Evolutionary conservation across 2,888 invertebrate genomes (phyloP).

Genomic region (Drosophila aldrichi): DNA sequence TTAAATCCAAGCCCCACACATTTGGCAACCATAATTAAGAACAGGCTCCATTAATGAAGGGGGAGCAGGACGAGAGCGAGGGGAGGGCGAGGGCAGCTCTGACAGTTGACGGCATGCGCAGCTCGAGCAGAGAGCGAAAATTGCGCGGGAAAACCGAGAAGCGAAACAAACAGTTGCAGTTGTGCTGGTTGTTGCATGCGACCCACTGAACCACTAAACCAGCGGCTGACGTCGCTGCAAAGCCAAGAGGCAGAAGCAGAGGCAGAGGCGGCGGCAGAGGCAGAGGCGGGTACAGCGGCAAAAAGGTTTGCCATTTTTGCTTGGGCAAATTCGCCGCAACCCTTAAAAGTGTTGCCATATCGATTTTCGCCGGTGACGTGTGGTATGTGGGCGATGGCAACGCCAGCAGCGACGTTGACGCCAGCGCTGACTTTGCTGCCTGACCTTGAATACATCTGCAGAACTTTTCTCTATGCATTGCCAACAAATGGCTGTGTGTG

Average conservation of each 20-base stretch:
- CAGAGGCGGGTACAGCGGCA: conserved; percentile 3
- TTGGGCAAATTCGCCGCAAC: conserved; percentile 71
- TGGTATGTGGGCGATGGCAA: conserved; percentile 30
- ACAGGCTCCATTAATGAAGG: conserved; percentile 45
- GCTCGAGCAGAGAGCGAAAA: conserved; percentile 48
- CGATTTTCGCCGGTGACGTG: conserved; percentile 61
- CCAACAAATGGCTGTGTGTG: conserved; percentile 44
- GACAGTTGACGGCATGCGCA: conserved; percentile 42
- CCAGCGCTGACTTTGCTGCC: conserved; percentile 66
- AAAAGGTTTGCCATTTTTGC: conserved; percentile 32
- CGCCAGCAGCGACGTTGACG: conserved; percentile 20
- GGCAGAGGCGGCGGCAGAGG: background rate
- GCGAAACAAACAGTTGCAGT: conserved; percentile 48
- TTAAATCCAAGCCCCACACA: conserved; percentile 17
- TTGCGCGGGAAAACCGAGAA: conserved; percentile 70
- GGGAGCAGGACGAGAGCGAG: conserved; percentile 7
- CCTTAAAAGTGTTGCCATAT: conserved; percentile 79
- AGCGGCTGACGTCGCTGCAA: conserved; percentile 21
- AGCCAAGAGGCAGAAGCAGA: background rate
- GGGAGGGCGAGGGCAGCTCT: conserved; percentile 15
- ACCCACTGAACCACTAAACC: conserved; percentile 77
- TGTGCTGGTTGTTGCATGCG: conserved; percentile 55
- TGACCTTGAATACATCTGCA: conserved; percentile 78
- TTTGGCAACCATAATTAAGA: conserved; percentile 63
- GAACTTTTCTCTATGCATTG: conserved; percentile 63